A percentile compares a stretch with the other conserved stretches of the same genome.
Conservation (phyloP, 2,113 vertebrate genomes). For the Pithys albifrons region DNA sequence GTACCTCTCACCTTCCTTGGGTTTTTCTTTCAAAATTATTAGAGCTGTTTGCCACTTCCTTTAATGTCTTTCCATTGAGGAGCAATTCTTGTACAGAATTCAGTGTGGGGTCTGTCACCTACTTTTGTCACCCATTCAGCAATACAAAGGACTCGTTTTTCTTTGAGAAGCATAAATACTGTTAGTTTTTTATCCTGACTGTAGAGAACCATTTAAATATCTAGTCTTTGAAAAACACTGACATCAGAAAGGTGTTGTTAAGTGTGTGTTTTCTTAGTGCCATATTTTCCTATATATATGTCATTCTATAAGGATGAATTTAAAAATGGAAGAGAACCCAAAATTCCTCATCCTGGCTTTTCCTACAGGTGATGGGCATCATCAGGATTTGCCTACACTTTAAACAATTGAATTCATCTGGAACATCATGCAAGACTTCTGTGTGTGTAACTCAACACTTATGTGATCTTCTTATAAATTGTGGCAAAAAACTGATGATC, state of each 20-base stretch:
- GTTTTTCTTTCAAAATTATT: slow-evolving; percentile 19
- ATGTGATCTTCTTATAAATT: not conserved
- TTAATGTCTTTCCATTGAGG: not conserved
- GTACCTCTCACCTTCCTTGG: slow-evolving; percentile 7
- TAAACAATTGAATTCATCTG: not conserved
- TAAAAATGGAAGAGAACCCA: not conserved
- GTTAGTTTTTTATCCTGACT: not conserved
- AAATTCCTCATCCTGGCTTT: not conserved
- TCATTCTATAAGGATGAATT: not conserved
- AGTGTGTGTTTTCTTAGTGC: not conserved
- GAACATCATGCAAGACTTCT: not conserved
- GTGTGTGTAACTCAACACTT: not conserved
- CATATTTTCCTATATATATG: not conserved
- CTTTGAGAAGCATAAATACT: not conserved
- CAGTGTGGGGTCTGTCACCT: not conserved
- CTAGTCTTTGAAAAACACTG: not conserved
- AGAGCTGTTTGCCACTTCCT: not conserved
- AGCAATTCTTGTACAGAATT: not conserved
- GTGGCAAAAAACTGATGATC: not conserved
- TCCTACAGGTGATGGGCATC: not conserved
- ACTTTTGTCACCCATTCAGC: not conserved
- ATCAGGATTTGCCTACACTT: not conserved
- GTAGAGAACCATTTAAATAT: not conserved
- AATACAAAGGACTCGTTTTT: not conserved
- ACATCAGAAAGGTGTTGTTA: not conserved